Evolutionary conservation across 1,140 invertebrate genomes (phyloP), one percentile per base, ranked within the genome.

Genomic region (Colletes gigas): DNA sequence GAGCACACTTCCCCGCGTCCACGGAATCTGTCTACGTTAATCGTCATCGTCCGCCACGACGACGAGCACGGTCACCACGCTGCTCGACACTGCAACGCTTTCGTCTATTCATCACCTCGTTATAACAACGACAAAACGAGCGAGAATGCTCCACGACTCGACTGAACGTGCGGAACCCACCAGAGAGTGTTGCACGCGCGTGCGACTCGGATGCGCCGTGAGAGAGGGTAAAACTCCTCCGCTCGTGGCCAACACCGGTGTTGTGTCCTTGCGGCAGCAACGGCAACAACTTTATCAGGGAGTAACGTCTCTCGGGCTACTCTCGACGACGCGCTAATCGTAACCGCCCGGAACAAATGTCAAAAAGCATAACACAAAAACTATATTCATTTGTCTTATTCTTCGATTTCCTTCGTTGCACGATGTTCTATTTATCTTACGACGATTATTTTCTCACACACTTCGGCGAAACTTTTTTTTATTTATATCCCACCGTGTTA

Each of bases 71-170:
- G 47, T 81, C 84, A 86, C 84, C 71, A 74, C 62, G 66, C 44
- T 70, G 67, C 75, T 81, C 73, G 57, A 44, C 76, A 83, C 85
- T 73, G 67, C 72, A 63, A 86, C 84, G 84, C 65, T 71, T 73
- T 21, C 85, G 83, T 84, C 81, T 82, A 82, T 86, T 86, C 81
- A 86, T 86, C 85, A 86, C 84, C 81, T 81, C 80, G 76, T 86
- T 74, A 86, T 75, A 86, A 72, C 62, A 74, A 80, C 85, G 70
- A 65, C 82, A 65, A 73, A 78, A 76, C 72, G 54, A 62, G 54
- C 9, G 52, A 39, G 75, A 63, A 71, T 44, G 68, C n/a, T 65
- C 74, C 74, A 50, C 59, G 52, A n/a, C 54, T 74, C 77, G 41
- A 52, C 62, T 21, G 60, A 63, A 41, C 68, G 68, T 63, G 39